Evolutionary conservation across 1,140 invertebrate species (phyloP), one percentile per base, ranked within the genome.

Genomic region (Belonocnema kinseyi): DNA sequence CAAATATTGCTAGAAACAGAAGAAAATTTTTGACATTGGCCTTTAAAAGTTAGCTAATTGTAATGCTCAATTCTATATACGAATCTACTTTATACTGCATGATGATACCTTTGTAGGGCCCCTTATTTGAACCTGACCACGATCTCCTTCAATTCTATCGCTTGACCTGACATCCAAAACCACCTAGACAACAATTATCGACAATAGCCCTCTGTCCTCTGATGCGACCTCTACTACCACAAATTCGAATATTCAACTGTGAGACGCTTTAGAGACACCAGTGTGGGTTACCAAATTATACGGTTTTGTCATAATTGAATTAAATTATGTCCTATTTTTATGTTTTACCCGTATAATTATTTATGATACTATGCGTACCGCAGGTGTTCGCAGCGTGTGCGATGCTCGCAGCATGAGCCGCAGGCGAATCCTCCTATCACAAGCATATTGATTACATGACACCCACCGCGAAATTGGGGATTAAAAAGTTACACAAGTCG

Each of bases 221-320:
- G 61, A 33, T 66, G n/a, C 33, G 61, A 66, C 61, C 61, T 40
- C 61, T 66, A 14, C 14, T 16, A 33, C 61, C 61, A 40, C 61
- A 66, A 66, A 66, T 66, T 66, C 61, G 33, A 26, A 66, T 66
- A 66, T 66, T 66, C 61, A 66, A 66, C 61, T 66, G 61, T 66
- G 33, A 66, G 33, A 33, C 61, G 26, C 10, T 66, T 33, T 66
- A 66, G 40, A 33, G 11, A 13, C 33, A 33, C 26, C 13, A 40
- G n/a, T 33, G 61, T 66, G n/a, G 61, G 33, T 66, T 66, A 46
- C n/a, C n/a, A 13, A 66, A 4, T 66, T 40, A 40, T 33, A 66
- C 61, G 40, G 61, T 66, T 66, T 11, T 46, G 8, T 1, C 14
- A 33, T 66, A 66, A 66, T 46, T 66, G n/a, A n/a, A 54, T 19